Base-by-base conservation (phyloP, 2,113 vertebrate species). In the Hydropotes inermis region DNA sequence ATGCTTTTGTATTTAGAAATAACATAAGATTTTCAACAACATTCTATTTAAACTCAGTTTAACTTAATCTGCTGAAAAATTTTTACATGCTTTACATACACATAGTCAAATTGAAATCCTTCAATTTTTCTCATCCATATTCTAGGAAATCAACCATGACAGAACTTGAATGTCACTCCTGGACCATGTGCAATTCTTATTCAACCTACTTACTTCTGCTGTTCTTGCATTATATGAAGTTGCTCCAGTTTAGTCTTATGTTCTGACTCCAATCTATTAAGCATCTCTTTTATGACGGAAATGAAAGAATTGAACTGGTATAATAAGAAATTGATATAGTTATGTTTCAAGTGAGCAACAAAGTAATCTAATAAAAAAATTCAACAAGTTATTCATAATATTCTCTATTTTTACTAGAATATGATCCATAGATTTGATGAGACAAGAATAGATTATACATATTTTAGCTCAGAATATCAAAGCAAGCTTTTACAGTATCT, bases 201-300 rank as follows among this genome's bases (percentile, higher is more conserved):
- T 25, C 55, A 87, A 47, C 30, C 85, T 57, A 98, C 98, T 99
- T 98, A 99, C 99, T 99, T 99, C 97, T 99, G 99, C 96, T 99
- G 99, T 96, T 99, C 99, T 98, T 99, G 99, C 99, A 99, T 99
- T 97, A 99, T 89, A 91, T 99, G 99, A 95, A 99, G 99, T 96
- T 99, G 99, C 93, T 99, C 99, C 98, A 99, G 98, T 98, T 99
- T 99, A 91, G 99, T 99, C 99, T 99, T 99, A 98, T 99, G 99
- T 88, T 99, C 99, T 30, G 99, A 96, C 98, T 99, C 99, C 99
- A 99, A 99, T 98, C 99, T 99, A 97, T 81, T 99, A 98, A 99
- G 98, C 99, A 99, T 99, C 76, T 99, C 99, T 98, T 99, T 99
- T 98, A 99, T 99, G 91, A 99, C 99, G 88, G 98, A 98, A 99